Percentiles rank a stretch among this genome's conserved stretches.
Conservation (phyloP, 2,797 vertebrate genomes). For the Silurus lanzhouensis region DNA sequence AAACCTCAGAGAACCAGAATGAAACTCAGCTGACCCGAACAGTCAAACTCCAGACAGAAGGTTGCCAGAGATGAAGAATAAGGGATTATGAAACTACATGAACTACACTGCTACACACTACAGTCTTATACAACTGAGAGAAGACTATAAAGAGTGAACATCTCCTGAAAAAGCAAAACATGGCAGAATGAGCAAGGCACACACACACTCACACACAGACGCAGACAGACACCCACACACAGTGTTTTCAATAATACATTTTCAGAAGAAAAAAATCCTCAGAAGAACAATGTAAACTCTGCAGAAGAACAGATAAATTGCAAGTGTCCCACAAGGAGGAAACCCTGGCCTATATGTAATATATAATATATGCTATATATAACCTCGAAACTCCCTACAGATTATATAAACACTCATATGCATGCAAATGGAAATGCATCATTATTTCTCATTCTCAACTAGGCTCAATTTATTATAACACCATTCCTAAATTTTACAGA, state of each 20-base stretch:
- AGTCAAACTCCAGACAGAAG: background rate
- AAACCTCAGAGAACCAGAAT: background rate
- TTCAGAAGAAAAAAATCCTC: background rate
- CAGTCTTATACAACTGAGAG: background rate
- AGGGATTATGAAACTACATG: no score
- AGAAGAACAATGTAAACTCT: background rate
- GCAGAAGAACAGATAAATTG: background rate
- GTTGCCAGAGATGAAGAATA: background rate
- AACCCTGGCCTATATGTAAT: background rate
- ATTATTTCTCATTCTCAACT: background rate
- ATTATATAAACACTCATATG: conserved; percentile 2
- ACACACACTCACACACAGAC: no score
- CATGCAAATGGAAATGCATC: background rate
- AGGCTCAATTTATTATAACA: background rate
- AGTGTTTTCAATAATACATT: background rate
- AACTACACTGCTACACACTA: background rate
- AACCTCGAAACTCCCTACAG: background rate
- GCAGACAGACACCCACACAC: background rate
- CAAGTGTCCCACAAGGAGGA: background rate
- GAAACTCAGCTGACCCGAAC: background rate
- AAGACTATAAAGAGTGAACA: background rate
- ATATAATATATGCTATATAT: no score
- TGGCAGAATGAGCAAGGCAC: background rate
- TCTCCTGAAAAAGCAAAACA: background rate
- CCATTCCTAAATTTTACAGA: background rate